Base-by-base conservation (phyloP, 2,113 vertebrate species). In the Cynopterus brachyotis region DNA sequence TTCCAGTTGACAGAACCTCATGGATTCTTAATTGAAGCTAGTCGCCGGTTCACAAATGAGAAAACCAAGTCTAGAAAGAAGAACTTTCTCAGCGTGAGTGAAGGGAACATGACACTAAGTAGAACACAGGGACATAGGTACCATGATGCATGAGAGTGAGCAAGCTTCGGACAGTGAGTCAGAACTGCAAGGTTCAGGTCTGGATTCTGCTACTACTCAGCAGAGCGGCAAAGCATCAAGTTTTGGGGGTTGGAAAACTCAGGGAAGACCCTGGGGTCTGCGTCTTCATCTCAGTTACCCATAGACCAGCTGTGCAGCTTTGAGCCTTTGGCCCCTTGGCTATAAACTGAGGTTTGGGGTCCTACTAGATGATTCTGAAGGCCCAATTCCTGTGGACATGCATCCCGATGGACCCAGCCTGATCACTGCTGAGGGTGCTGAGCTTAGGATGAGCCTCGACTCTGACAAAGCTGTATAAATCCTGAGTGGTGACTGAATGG, bases 401-500 rank as follows among this genome's bases (percentile, higher is more conserved):
- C 40, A 60, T 62, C 67, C n/a, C n/a, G 28, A 66, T 55, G 10
- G 37, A 76, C 17, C 28, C 89, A 26, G 45, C 17, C 28, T 91
- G n/a, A 40, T 72, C 35, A 94, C 19, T 30, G 64, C 26, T 40
- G 35, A 95, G 53, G 37, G n/a, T 42, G 37, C 79, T 72, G 35
- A 72, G 55, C 53, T 93, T 73, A 80, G 83, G 64, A 57, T 26
- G 96, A 16, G 57, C 11, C 82, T 42, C n/a, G 91, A 96, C 53
- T 70, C 35, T 53, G 50, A 62, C 45, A 76, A 94, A 91, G 89
- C 81, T 83, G 80, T 53, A 42, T 50, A 92, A 87, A 95, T 35
- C 64, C n/a, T 64, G 24, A 96, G 5, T 91, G 62, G 89, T 66
- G 53, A 95, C 79, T 86, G 94, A 94, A 81, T 64, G 32, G 78